Evolutionary conservation across 2,888 invertebrate genomes (phyloP).

Genomic region (Hecatera dysodea): DNA sequence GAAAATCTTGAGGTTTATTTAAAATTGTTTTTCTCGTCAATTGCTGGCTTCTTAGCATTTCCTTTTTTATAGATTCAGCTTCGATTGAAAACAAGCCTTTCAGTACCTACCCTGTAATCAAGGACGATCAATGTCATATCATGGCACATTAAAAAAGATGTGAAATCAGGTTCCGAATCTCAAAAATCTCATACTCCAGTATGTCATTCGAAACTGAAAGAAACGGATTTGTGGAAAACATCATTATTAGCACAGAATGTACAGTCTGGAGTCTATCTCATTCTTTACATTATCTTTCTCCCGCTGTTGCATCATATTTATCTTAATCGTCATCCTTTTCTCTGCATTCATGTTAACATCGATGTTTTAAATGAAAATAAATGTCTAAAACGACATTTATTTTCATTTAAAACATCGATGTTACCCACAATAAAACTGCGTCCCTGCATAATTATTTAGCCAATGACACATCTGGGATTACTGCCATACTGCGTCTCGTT

Average conservation of each 20-base stretch:
- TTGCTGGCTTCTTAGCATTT: background rate
- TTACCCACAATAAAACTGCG: slow-evolving; percentile 41
- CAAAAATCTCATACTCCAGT: no score
- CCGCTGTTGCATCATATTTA: slow-evolving; percentile 1
- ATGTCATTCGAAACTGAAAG: no score
- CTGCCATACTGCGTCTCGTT: slow-evolving; percentile 32
- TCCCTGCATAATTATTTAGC: slow-evolving; percentile 56
- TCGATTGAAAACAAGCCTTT: background rate
- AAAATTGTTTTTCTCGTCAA: background rate
- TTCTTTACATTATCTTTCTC: background rate
- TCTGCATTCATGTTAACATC: slow-evolving; percentile 14
- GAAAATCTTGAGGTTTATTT: slow-evolving; percentile 1
- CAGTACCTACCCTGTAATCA: background rate
- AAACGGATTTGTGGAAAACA: no score
- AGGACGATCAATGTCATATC: no score
- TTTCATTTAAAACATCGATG: slow-evolving; percentile 47
- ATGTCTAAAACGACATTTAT: no score
- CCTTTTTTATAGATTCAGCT: background rate
- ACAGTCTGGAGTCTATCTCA: background rate
- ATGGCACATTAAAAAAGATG: background rate
- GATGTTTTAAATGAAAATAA: slow-evolving; percentile 48
- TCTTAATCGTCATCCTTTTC: slow-evolving; percentile 22
- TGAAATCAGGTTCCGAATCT: background rate
- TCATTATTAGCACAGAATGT: background rate
- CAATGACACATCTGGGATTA: slow-evolving; percentile 62